phyloP scores from a whole-genome alignment of 2,113 vertebrate genomes.

The Sisor rabdophorus region DNA sequence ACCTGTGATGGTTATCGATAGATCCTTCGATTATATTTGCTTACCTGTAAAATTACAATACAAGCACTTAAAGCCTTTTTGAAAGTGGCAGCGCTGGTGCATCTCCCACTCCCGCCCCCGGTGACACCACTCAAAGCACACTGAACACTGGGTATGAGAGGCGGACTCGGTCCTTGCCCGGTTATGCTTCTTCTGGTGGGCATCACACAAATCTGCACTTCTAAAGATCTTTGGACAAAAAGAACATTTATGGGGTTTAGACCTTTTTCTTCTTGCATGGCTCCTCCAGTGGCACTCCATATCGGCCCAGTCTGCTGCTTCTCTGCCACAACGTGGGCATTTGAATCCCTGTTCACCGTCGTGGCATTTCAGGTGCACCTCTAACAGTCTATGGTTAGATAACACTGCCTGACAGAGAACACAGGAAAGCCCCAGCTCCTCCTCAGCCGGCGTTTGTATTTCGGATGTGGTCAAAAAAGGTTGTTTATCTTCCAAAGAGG shows the following conservation, averaged over 20 bases:
- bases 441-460: constrained; percentile 27
- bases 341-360: constrained; percentile 44
- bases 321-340: constrained; percentile 53
- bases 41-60: constrained; percentile 55
- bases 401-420: background rate
- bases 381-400: constrained; percentile 24
- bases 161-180: background rate
- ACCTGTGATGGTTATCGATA: background rate
- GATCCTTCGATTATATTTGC: background rate
- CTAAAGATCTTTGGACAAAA: constrained; percentile 44
- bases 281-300: constrained; percentile 60
- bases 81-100: constrained; percentile 27
- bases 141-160: constrained; percentile 19
- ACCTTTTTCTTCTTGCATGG: constrained; percentile 26
- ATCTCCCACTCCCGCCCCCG: constrained; percentile 46
- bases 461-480: background rate
- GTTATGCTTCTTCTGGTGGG: constrained; percentile 38
- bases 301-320: constrained; percentile 49
- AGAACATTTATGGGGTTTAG: constrained; percentile 43
- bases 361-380: constrained; percentile 46
- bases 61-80: constrained; percentile 41
- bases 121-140: constrained; percentile 46
- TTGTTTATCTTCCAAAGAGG: constrained; percentile 8
- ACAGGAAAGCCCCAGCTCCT: constrained; percentile 30
- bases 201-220: constrained; percentile 42